Base-by-base conservation (phyloP, 2,797 vertebrate genomes). In the Loriculus beryllinus region DNA sequence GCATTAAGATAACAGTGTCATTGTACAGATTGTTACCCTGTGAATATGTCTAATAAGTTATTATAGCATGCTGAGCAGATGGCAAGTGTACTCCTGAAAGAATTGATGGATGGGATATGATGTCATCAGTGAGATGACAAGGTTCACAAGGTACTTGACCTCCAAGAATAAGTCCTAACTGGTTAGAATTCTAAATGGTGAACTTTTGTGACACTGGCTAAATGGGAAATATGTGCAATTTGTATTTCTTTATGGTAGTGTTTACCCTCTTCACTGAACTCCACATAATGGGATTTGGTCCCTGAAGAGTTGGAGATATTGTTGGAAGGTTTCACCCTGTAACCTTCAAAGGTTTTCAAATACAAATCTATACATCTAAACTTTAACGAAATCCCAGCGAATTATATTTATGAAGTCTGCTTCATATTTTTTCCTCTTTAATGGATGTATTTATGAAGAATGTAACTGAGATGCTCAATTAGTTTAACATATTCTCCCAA, bases 31-130 rank as follows among this genome's bases (percentile, higher is more conserved):
- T 97, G 96, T 97, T 98, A 97, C 96, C 96, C 97, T 95, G 97
- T 96, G 97, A 98, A 98, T 98, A 97, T 98, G 97, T 98, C 97
- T 98, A 97, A 97, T 97, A 98, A 98, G 97, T 98, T 98, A 98
- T 98, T 97, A 97, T 97, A 98, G 96, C 68, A 37, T 98, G 97
- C 97, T 96, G 98, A 98, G 98, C 99, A 99, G 99, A 99, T 99
- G 99, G 99, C 98, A 98, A 98, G 97, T 98, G 98, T 96, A 98
- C 97, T 98, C 97, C 98, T 98, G 98, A 97, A 97, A 98, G 97
- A 97, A 96, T 95, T 99, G 98, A 99, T 99, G 98, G 98, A 99
- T 99, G 98, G 98, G 98, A 98, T 98, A 98, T 99, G 99, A 99
- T 99, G 99, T 99, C 99, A 99, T 99, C 98, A 98, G 95, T 96